Evolutionary conservation across 2,888 invertebrate species (phyloP).

Genomic region (Brenthis hecate): DNA sequence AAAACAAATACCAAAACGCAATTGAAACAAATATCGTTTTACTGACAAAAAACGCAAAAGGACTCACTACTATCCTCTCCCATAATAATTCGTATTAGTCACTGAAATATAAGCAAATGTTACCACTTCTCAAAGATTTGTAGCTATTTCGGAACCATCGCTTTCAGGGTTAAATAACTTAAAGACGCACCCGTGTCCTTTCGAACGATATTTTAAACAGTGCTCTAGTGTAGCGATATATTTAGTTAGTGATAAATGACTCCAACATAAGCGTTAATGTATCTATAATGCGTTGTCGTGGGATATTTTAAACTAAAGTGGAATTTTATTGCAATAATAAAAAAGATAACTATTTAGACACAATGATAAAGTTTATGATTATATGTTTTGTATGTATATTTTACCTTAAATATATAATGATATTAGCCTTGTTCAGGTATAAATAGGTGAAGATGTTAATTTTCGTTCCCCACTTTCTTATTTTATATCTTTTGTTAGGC

Average conservation of each 20-base stretch:
- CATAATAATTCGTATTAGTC: constrained; percentile 60
- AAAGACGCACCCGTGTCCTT: constrained; percentile 59
- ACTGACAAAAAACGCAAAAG: constrained; percentile 23
- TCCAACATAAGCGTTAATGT: constrained; percentile 39
- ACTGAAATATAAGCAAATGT: constrained; percentile 56
- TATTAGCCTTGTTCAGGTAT: too few relatives aligned
- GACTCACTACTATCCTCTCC: constrained; percentile 34
- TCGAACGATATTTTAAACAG: constrained; percentile 58
- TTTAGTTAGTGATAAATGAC: constrained; percentile 61
- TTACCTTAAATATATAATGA: not conserved
- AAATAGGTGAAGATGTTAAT: too few relatives aligned
- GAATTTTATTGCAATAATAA: constrained; percentile 38
- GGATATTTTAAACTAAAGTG: constrained; percentile 39
- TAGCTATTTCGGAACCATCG: constrained; percentile 66
- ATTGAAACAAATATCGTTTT: constrained; percentile 32
- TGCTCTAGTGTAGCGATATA: constrained; percentile 52
- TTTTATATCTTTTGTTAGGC: too few relatives aligned
- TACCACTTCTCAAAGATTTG: constrained; percentile 59
- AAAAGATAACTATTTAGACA: not conserved
- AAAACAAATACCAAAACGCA: constrained; percentile 20
- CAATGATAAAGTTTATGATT: not conserved
- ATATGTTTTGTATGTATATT: not conserved
- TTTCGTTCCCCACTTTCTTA: too few relatives aligned
- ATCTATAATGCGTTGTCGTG: constrained; percentile 31
- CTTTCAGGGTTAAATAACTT: constrained; percentile 80